phyloP scores from a whole-genome alignment of 2,797 vertebrate genomes.

The Nasua narica region DNA sequence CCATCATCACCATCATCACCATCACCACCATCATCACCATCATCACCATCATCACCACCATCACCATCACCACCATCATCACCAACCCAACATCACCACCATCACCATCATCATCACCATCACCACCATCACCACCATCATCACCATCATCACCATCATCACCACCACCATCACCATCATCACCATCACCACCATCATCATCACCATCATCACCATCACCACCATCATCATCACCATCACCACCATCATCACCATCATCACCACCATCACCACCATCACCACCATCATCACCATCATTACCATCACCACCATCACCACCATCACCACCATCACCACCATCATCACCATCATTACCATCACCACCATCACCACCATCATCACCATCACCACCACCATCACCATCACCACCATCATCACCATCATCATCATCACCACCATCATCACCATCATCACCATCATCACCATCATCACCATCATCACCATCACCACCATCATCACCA shows the following conservation, averaged over 20 bases:
- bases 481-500: fast-evolving
- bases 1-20: background rate
- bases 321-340: background rate
- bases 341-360: background rate
- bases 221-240: fast-evolving
- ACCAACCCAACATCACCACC: background rate
- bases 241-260: fast-evolving
- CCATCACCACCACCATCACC: background rate
- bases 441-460: fast-evolving
- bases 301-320: background rate
- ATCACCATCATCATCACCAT: background rate
- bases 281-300: background rate
- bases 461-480: background rate
- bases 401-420: background rate
- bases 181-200: background rate
- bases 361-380: background rate
- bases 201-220: background rate
- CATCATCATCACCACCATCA: fast-evolving
- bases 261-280: fast-evolving
- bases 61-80: background rate
- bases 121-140: background rate
- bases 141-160: background rate
- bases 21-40: background rate
- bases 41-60: background rate
- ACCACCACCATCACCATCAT: fast-evolving